Evolutionary conservation across 2,888 invertebrate genomes (phyloP), one percentile per base, ranked within the genome.

Genomic region (Drosophila affinis): DNA sequence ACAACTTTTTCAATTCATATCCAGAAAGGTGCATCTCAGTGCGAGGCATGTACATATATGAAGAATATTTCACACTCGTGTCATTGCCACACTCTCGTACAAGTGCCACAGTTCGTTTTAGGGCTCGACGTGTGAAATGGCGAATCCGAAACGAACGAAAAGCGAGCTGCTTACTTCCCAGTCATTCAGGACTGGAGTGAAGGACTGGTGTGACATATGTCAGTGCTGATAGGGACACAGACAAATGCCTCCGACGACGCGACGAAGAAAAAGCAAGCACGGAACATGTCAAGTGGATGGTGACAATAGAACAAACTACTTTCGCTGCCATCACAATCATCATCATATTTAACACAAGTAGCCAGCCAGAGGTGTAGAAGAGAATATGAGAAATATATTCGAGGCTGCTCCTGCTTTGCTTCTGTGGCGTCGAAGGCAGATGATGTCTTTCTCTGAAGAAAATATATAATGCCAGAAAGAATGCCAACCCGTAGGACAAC

Each of bases 301-400:
- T 27, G 49, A 51, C 49, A 51, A 27, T 51, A 14, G 27, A n/a
- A 51, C 49, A 51, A 27, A 51, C n/a, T 27, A 51, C 49, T 49
- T 49, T 49, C 27, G 49, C 27, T n/a, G 7, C 39, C 39, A 39
- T 39, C 39, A n/a, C 39, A 39, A n/a, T 27, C 49, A 51, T 51
- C 27, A 51, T 51, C 49, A 51, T 27, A 24, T 27, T 27, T 27
- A 49, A n/a, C 27, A 51, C 39, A 39, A n/a, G 39, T n/a, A n/a
- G 27, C 9, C 49, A 27, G 49, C 24, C n/a, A 9, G 27, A n/a
- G 27, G 49, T 27, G 27, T 27, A 27, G n/a, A 9, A 27, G 9
- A 10, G n/a, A 27, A 24, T 27, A 27, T 14, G 14, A 51, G 24
- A 24, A 9, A n/a, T 21, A 49, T 49, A n/a, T 27, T 24, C 24